Conservation (phyloP, 1,140 invertebrate genomes). For the Solenopsis invicta region DNA sequence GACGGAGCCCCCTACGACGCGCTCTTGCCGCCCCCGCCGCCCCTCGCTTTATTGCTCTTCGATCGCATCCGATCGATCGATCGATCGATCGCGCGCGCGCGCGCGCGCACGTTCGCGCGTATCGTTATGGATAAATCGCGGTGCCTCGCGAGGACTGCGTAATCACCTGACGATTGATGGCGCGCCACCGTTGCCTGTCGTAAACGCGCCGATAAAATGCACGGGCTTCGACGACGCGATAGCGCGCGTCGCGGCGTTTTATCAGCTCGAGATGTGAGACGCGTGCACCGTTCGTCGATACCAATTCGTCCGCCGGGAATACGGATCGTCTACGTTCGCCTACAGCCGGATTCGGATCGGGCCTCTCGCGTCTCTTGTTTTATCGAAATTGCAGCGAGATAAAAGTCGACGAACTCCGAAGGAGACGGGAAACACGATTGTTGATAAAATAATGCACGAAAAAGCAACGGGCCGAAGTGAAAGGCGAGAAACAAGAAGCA, state of each 20-base stretch:
- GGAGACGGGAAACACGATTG: too few species aligned
- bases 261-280: conserved; percentile 12
- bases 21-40: neutral
- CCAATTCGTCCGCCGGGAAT: conserved; percentile 12
- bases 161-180: conserved; percentile 35
- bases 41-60: conserved; percentile 39
- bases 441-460: too few species aligned
- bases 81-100: too few species aligned
- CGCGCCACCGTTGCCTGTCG: neutral
- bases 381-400: too few species aligned
- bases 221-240: neutral
- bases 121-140: conserved; percentile 37
- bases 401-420: too few species aligned
- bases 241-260: neutral
- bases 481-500: too few species aligned
- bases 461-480: too few species aligned
- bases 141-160: conserved; percentile 30
- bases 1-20: neutral
- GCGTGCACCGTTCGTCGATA: neutral
- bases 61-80: conserved; percentile 14
- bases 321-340: neutral
- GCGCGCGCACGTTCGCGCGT: too few species aligned
- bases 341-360: neutral
- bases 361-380: too few species aligned
- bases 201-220: conserved; percentile 22